Percentiles rank a stretch among this genome's conserved stretches.
phyloP scores from a whole-genome alignment of 2,888 invertebrate species.

The Pollenia amentaria region DNA sequence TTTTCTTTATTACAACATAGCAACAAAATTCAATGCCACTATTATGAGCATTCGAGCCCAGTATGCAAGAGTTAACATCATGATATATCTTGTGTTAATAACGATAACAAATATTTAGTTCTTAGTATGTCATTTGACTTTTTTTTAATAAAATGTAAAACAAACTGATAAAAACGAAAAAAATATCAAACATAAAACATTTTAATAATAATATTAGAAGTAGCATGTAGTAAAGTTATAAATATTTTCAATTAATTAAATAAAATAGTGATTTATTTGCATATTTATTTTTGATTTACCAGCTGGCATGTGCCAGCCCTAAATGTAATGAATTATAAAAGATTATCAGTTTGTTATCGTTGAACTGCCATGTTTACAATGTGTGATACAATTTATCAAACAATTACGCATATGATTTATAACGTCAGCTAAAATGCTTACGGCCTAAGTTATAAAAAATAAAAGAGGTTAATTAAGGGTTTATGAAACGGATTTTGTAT shows the following conservation, averaged over 20 bases:
- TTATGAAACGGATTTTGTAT: too few species aligned
- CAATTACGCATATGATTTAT: neutral
- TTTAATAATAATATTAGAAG: neutral
- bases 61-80: too few species aligned
- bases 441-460: too few species aligned
- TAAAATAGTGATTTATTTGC: neutral
- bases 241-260: conserved; percentile 4
- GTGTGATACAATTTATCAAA: too few species aligned
- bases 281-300: neutral
- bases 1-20: too few species aligned
- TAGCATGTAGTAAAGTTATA: neutral
- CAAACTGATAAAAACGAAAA: neutral
- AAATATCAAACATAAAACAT: neutral
- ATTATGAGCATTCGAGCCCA: too few species aligned
- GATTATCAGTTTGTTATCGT: neutral
- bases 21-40: too few species aligned
- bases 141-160: too few species aligned
- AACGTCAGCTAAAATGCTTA: neutral
- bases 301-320: neutral
- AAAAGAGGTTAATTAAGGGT: too few species aligned
- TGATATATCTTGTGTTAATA: too few species aligned
- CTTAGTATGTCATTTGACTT: too few species aligned
- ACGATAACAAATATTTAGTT: too few species aligned
- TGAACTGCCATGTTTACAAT: neutral
- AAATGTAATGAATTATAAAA: neutral